These are phyloP conservation scores for Heliconius charithonia DNA, from an alignment of 2,888 invertebrate genomes.

Conservation along the genomic window DNA sequence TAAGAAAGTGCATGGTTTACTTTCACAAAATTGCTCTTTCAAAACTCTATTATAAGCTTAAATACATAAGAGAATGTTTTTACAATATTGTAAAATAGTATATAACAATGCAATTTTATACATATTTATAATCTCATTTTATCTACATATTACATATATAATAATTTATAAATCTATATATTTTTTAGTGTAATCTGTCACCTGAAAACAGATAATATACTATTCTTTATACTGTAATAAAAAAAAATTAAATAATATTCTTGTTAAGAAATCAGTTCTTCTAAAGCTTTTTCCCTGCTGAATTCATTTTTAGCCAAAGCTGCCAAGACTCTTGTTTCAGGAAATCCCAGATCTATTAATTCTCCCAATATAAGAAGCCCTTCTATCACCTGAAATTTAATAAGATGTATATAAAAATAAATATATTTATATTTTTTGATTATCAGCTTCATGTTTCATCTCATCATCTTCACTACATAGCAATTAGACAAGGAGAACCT, in stretches of 20 bases:
- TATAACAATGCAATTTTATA: constrained; percentile 29
- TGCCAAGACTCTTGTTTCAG: constrained; percentile 88
- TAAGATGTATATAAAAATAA: constrained; percentile 2
- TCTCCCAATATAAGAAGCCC: constrained; percentile 90
- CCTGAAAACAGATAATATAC: background rate
- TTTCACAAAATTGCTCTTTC: background rate
- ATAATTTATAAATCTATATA: constrained; percentile 19
- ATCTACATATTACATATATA: constrained; percentile 21
- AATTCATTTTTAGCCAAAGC: constrained; percentile 90
- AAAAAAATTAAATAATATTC: background rate
- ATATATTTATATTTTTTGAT: background rate
- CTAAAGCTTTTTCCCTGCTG: constrained; percentile 93
- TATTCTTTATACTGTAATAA: constrained; percentile 3
- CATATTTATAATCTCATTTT: constrained; percentile 33
- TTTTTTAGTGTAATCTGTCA: background rate
- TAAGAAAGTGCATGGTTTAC: background rate
- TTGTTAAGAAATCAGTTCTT: constrained; percentile 89
- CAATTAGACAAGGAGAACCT: too few relatives aligned
- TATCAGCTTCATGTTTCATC: too few relatives aligned
- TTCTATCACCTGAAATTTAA: constrained; percentile 88
- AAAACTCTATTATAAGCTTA: constrained; percentile 7
- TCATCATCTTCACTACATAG: too few relatives aligned
- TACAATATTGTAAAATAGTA: constrained; percentile 19
- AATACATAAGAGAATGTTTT: constrained; percentile 11
- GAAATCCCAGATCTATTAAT: constrained; percentile 92